Conservation (phyloP, 2,113 vertebrate genomes). For the Pterocles orientalis region DNA sequence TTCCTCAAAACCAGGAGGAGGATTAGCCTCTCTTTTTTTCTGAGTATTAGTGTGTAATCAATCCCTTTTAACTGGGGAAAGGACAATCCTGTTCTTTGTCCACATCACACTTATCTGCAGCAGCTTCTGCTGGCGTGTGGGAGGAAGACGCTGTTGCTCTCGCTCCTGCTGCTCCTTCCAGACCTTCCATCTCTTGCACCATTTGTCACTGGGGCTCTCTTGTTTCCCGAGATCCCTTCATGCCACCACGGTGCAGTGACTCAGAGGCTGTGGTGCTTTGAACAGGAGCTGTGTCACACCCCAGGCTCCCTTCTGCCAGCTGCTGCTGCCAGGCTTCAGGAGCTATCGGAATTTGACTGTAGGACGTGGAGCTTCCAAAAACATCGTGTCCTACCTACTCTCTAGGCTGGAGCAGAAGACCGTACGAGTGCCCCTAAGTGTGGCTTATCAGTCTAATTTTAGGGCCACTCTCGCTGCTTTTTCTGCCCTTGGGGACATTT, state of each 20-base stretch:
- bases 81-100: neutral
- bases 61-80: neutral
- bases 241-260: neutral
- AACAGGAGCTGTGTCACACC: neutral
- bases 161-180: neutral
- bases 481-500: neutral
- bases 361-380: neutral
- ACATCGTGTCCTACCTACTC: neutral
- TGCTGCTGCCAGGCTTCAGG: neutral
- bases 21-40: neutral
- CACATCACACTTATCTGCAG: neutral
- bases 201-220: neutral
- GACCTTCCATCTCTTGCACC: neutral
- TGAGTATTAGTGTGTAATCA: accelerated
- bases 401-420: neutral
- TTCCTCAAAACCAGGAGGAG: neutral
- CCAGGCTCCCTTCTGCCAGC: neutral
- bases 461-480: neutral
- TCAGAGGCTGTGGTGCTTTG: neutral
- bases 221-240: neutral
- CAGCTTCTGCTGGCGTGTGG: neutral
- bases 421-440: accelerated
- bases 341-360: neutral
- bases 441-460: neutral
- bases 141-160: neutral